Conservation (phyloP, 2,888 invertebrate genomes). For the Julus scanicus region DNA sequence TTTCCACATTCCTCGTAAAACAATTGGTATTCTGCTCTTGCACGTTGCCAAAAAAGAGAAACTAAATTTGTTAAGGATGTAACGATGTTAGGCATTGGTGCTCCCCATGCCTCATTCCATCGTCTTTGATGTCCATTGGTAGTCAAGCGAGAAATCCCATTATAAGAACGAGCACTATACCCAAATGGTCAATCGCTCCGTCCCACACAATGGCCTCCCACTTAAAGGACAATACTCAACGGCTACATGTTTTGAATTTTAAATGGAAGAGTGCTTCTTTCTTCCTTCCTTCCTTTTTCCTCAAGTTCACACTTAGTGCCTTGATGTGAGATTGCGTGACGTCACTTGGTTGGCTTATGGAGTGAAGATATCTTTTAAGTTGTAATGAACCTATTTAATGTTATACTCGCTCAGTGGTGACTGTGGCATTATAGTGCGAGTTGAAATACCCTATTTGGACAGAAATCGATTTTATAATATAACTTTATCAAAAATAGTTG, state of each 20-base stretch:
- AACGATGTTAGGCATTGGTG: constrained; percentile 45
- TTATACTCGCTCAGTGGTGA: too few species aligned
- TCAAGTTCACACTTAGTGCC: neutral
- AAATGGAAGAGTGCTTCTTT: neutral
- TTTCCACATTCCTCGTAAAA: constrained; percentile 22
- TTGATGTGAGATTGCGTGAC: neutral
- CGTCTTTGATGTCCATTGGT: constrained; percentile 47
- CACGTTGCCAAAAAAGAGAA: neutral
- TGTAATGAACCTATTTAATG: too few species aligned
- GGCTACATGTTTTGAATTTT: constrained; percentile 35
- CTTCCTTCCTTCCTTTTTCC: neutral
- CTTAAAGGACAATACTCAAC: constrained; percentile 40
- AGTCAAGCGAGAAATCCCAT: constrained; percentile 42
- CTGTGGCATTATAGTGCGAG: too few species aligned
- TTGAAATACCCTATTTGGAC: too few species aligned
- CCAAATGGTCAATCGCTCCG: constrained; percentile 40
- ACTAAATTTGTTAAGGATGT: constrained; percentile 42
- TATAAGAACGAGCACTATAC: constrained; percentile 41
- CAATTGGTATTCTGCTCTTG: constrained; percentile 30
- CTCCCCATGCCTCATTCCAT: constrained; percentile 42
- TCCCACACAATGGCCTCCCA: constrained; percentile 21
- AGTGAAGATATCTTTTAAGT: neutral
- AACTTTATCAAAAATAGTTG: too few species aligned
- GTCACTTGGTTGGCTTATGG: neutral
- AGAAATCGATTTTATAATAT: too few species aligned